Conservation (phyloP, 2,797 vertebrate genomes). For the Pachyuromys duprasi region DNA sequence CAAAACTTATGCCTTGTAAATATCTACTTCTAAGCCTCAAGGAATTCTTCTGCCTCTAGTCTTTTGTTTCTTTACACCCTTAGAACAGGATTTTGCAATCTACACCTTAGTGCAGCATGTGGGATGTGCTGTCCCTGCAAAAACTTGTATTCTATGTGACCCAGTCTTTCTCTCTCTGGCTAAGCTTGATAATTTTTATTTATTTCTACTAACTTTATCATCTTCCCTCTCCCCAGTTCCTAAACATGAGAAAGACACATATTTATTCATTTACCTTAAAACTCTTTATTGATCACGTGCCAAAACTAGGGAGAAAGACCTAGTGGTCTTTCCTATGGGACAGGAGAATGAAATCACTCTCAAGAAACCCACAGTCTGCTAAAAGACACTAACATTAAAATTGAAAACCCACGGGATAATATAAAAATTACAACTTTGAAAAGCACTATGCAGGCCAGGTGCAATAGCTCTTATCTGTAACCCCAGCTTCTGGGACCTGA, state of each 20-base stretch:
- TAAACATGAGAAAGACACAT: neutral
- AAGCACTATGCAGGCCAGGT: neutral
- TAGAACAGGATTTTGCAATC: slow-evolving; percentile 36
- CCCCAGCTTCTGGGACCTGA: neutral
- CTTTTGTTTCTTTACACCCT: neutral
- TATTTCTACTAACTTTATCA: neutral
- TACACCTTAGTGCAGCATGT: neutral
- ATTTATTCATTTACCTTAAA: slow-evolving; percentile 8
- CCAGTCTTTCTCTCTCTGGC: neutral
- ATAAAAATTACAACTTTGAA: neutral
- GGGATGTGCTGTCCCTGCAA: neutral
- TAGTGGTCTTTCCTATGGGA: neutral
- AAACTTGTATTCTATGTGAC: neutral
- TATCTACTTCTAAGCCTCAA: neutral
- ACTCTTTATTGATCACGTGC: neutral
- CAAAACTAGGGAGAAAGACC: neutral
- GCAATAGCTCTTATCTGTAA: neutral
- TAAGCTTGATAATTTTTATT: slow-evolving; percentile 1
- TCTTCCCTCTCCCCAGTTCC: neutral
- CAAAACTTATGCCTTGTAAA: neutral
- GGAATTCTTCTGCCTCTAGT: slow-evolving; percentile 2
- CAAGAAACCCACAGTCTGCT: neutral
- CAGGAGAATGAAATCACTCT: neutral
- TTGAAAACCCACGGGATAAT: neutral
- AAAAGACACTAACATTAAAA: neutral